phyloP scores from a whole-genome alignment of 1,140 invertebrate species.

The Gerris buenoi region DNA sequence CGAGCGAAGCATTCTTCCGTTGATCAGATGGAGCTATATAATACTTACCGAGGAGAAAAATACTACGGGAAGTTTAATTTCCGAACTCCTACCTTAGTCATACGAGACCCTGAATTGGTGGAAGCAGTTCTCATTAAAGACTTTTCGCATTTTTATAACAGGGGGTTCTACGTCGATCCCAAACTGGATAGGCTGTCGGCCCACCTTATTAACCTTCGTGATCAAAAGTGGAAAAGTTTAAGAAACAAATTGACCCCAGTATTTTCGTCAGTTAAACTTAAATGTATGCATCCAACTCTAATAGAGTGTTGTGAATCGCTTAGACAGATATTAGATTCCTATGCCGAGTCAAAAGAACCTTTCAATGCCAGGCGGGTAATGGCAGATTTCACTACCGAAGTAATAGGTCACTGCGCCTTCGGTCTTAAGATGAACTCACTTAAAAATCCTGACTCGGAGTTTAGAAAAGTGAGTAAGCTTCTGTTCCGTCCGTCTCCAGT shows the following conservation, averaged over 20 bases:
- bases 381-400: conserved; percentile 23
- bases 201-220: conserved; percentile 36
- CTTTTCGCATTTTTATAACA: conserved; percentile 37
- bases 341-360: background rate
- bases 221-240: conserved; percentile 40
- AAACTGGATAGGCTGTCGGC: conserved; percentile 35
- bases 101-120: conserved; percentile 30
- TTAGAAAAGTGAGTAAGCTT: conserved; percentile 25
- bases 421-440: conserved; percentile 26
- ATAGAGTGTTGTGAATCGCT: background rate
- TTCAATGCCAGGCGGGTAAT: conserved; percentile 21
- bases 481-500: background rate
- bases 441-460: conserved; percentile 35
- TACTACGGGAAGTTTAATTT: conserved; percentile 21
- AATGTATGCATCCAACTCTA: conserved; percentile 14
- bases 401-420: conserved; percentile 28
- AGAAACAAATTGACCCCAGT: conserved; percentile 42
- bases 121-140: conserved; percentile 38
- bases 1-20: background rate
- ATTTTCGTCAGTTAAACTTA: conserved; percentile 41
- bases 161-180: conserved; percentile 32
- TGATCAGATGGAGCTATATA: background rate
- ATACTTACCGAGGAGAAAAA: conserved; percentile 24
- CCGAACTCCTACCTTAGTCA: conserved; percentile 16
- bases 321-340: background rate